These are phyloP conservation scores for Euzophera pinguis DNA, from an alignment of 2,888 invertebrate genomes.

Conservation along the genomic window DNA sequence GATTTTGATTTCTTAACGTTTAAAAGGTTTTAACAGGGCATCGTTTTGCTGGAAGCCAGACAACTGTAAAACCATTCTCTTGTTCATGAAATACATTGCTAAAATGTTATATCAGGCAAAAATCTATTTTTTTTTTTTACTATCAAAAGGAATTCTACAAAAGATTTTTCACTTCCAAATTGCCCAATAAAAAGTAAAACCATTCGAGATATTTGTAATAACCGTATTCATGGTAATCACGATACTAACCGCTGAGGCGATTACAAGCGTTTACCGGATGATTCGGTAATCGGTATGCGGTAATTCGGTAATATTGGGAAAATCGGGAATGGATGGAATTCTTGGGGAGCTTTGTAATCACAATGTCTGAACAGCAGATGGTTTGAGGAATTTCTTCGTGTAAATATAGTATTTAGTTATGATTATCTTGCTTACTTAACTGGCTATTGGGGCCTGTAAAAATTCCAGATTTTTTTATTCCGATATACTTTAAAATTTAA, in stretches of 20 bases:
- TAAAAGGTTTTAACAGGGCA: too few relatives aligned
- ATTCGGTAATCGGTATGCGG: conserved; percentile 58
- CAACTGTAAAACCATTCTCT: too few relatives aligned
- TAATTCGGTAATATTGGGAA: conserved; percentile 53
- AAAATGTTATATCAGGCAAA: too few relatives aligned
- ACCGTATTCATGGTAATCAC: conserved; percentile 58
- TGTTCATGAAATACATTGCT: too few relatives aligned
- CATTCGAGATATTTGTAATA: conserved; percentile 46
- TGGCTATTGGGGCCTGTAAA: conserved; percentile 29
- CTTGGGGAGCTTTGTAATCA: conserved; percentile 33
- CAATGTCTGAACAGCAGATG: conserved; percentile 24
- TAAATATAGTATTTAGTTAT: conserved; percentile 57
- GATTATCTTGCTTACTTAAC: conserved; percentile 34
- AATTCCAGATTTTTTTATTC: conserved; percentile 34
- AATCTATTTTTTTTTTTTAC: too few relatives aligned
- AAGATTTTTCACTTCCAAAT: conserved; percentile 23
- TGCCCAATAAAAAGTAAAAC: conserved; percentile 22
- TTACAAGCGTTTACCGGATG: conserved; percentile 73
- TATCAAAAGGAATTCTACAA: conserved; percentile 13
- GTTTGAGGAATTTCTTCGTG: conserved; percentile 30
- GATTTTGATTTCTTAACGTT: too few relatives aligned
- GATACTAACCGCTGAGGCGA: conserved; percentile 63
- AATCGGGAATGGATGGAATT: conserved; percentile 38
- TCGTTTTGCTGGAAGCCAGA: too few relatives aligned
- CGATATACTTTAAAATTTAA: neutral